These are phyloP conservation scores for Drosophila mimetica DNA, from an alignment of 2,888 invertebrate genomes.

Conservation along the genomic window DNA sequence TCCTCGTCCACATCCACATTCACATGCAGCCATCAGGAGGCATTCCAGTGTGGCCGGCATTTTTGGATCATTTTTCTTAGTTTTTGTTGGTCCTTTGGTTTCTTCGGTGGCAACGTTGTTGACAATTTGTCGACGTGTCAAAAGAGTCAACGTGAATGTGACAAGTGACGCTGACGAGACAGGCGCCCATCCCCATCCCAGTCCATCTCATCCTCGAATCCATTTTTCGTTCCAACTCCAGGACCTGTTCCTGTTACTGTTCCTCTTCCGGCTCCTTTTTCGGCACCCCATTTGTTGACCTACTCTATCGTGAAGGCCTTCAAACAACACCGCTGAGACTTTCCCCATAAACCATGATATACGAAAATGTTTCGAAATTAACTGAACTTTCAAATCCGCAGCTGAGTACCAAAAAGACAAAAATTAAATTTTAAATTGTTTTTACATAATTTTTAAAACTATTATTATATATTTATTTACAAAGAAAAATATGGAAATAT, in stretches of 20 bases:
- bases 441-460: too few species aligned
- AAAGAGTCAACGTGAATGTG: conserved; percentile 80
- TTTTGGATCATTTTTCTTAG: conserved; percentile 41
- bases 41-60: conserved; percentile 38
- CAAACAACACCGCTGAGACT: neutral
- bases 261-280: conserved; percentile 1
- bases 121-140: conserved; percentile 81
- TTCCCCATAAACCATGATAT: neutral
- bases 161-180: conserved; percentile 76
- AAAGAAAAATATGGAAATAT: too few species aligned
- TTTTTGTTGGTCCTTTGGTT: conserved; percentile 40
- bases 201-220: too few species aligned
- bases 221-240: neutral
- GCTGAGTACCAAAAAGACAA: too few species aligned
- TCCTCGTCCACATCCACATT: neutral
- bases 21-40: conserved; percentile 6
- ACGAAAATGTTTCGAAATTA: neutral
- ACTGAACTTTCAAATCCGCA: too few species aligned
- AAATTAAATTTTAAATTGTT: too few species aligned
- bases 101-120: conserved; percentile 74
- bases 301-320: neutral
- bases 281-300: neutral
- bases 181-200: conserved; percentile 1
- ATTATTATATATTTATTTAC: too few species aligned
- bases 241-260: neutral